phyloP scores from a whole-genome alignment of 2,797 vertebrate species.

The Tamandua tetradactyla region DNA sequence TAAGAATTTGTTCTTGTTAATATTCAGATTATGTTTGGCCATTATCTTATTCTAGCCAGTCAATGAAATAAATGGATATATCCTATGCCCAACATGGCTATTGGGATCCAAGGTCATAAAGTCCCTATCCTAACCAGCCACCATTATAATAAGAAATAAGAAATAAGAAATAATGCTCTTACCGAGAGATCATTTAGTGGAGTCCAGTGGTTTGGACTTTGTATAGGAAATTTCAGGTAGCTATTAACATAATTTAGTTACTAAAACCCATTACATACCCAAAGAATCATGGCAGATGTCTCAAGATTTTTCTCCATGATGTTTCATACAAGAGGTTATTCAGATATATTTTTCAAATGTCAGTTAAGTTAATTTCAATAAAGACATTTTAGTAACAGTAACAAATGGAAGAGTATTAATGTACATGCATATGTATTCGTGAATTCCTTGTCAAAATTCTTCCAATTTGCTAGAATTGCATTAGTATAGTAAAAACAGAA shows the following conservation, averaged over 20 bases:
- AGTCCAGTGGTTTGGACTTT: slow-evolving; percentile 45
- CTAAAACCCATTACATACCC: neutral
- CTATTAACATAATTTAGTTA: slow-evolving; percentile 51
- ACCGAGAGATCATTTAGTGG: slow-evolving; percentile 40
- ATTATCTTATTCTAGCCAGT: neutral
- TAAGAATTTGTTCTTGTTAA: slow-evolving; percentile 46
- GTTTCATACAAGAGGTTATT: slow-evolving; percentile 29
- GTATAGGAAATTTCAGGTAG: slow-evolving; percentile 41
- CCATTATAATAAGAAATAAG: neutral
- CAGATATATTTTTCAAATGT: slow-evolving; percentile 48
- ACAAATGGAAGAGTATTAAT: slow-evolving; percentile 38
- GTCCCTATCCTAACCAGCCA: neutral
- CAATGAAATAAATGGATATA: slow-evolving; percentile 32
- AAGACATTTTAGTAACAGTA: slow-evolving; percentile 3
- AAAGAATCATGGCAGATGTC: neutral
- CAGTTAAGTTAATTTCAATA: slow-evolving; percentile 58
- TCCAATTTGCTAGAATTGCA: slow-evolving; percentile 52
- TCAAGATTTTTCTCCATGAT: slow-evolving; percentile 25
- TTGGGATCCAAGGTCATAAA: slow-evolving; percentile 10
- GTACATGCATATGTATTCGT: neutral
- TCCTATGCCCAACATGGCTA: neutral
- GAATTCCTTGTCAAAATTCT: slow-evolving; percentile 41
- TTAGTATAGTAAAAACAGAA: slow-evolving; percentile 24
- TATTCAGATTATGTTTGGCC: too few species aligned
- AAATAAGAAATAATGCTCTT: slow-evolving; percentile 32